Evolutionary conservation across 2,797 vertebrate genomes (phyloP).

Genomic region (Nyctalus aviator): DNA sequence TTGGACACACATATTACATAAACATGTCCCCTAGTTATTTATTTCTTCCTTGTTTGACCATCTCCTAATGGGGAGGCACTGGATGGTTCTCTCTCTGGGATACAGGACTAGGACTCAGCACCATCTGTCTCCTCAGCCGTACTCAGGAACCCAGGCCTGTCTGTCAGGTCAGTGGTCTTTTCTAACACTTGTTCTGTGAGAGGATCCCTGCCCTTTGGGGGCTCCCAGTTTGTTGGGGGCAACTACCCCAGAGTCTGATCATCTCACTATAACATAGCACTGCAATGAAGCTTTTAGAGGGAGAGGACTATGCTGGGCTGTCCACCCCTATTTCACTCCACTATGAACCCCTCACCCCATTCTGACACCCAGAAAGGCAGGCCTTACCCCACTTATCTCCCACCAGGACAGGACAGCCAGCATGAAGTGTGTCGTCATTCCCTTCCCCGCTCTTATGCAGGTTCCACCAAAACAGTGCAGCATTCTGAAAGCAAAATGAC

Average conservation of each 20-base stretch:
- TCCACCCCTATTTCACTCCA: not conserved
- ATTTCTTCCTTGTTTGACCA: not conserved
- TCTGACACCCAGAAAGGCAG: not conserved
- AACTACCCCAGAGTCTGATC: not conserved
- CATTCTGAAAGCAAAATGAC: conserved; percentile 89
- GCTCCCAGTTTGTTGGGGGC: not conserved
- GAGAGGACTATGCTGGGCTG: not conserved
- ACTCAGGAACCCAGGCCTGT: not conserved
- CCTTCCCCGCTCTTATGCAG: conserved; percentile 93
- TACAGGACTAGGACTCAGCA: not conserved
- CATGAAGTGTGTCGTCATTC: conserved; percentile 93
- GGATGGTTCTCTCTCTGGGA: not conserved
- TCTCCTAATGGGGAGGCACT: not conserved
- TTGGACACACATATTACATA: not conserved
- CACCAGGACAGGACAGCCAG: conserved; percentile 94
- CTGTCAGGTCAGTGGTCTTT: not conserved
- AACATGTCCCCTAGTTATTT: not conserved
- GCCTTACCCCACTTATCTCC: conserved; percentile 97
- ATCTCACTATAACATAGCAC: not conserved
- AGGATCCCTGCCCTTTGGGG: not conserved
- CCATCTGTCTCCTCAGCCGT: not conserved
- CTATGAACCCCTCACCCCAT: not conserved
- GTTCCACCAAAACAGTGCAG: conserved; percentile 99
- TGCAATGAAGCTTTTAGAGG: not conserved
- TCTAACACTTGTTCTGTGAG: not conserved